Base-by-base conservation (phyloP, 2,797 vertebrate genomes). In the Lagorchestes hirsutus region DNA sequence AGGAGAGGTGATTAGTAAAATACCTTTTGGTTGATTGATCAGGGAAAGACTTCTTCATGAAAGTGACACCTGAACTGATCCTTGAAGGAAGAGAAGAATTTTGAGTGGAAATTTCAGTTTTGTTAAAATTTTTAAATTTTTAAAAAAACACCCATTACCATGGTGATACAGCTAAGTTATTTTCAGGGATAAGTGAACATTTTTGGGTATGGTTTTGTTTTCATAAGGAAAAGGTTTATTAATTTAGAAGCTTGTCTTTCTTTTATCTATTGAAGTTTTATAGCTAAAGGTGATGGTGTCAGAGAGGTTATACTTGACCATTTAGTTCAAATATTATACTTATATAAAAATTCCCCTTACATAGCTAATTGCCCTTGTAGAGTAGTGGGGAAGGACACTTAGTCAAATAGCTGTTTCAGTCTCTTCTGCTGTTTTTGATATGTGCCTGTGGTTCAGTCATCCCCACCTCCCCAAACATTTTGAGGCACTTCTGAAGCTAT, bases 101-200 rank as follows among this genome's bases (percentile, higher is more conserved):
- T 82, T 82, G 40, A 82, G 22, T 55, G 29, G 34, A 9, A 40
- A 22, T 55, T 55, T 55, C 54, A 55, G 34, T 56, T 52, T 52
- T 52, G 52, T 52, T 52, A 52, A 52, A n/a, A 93, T 95, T 58
- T 50, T 27, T 93, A 31, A 93, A 59, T 90, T 4, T 93, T 67
- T 46, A 46, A 46, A 46, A 40, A 93, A 74, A 54, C 40, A 18
- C 56, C n/a, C 27, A 82, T 82, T 1, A 90, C 46, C 40, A 13
- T 90, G 34, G 22, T 56, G 74, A 82, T 90, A 55, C 59, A n/a
- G 31, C 28, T 94, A 92, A 92, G 91, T 28, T 92, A 34, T 28
- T 90, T 11, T 91, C 93, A 10, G 52, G 57, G 74, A 92, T 34
- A 91, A 94, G 11, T 54, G 34, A 67, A 54, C 92, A 9, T 90